Percentiles rank a stretch among this genome's conserved stretches.
These are phyloP conservation scores for Enteromius treurensis DNA, from an alignment of 2,797 vertebrate genomes.

Conservation along the genomic window DNA sequence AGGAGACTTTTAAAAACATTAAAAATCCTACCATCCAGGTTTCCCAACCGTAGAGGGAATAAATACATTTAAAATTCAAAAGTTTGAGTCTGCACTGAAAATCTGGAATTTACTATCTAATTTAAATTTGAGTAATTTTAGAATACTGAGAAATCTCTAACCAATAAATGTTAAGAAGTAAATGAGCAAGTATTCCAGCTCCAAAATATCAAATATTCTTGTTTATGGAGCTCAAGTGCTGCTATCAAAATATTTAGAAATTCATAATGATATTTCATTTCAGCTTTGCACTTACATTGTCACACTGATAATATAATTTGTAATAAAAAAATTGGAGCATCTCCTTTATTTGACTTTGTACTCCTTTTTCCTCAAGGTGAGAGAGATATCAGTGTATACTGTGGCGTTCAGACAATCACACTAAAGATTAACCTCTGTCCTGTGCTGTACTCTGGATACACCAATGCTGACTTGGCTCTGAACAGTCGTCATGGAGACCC, in stretches of 20 bases:
- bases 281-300: not conserved
- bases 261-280: not conserved
- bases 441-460: slow-evolving; percentile 96
- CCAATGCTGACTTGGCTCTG: slow-evolving; percentile 88
- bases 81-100: not conserved
- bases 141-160: not conserved
- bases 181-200: not conserved
- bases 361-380: slow-evolving; percentile 74
- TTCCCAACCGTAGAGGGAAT: not conserved
- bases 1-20: not conserved
- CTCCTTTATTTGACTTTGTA: not conserved
- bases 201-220: not conserved
- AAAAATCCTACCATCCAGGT: not conserved
- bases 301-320: not conserved
- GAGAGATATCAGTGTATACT: slow-evolving; percentile 94
- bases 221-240: not conserved
- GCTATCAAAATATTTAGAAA: not conserved
- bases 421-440: slow-evolving; percentile 99
- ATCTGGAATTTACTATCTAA: not conserved
- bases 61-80: not conserved
- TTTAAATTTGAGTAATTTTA: not conserved
- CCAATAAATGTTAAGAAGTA: not conserved
- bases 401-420: slow-evolving; percentile 95
- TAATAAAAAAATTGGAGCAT: not conserved
- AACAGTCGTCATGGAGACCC: slow-evolving; percentile 90